phyloP scores from a whole-genome alignment of 1,140 invertebrate genomes.

The Tetramorium parvispinum region DNA sequence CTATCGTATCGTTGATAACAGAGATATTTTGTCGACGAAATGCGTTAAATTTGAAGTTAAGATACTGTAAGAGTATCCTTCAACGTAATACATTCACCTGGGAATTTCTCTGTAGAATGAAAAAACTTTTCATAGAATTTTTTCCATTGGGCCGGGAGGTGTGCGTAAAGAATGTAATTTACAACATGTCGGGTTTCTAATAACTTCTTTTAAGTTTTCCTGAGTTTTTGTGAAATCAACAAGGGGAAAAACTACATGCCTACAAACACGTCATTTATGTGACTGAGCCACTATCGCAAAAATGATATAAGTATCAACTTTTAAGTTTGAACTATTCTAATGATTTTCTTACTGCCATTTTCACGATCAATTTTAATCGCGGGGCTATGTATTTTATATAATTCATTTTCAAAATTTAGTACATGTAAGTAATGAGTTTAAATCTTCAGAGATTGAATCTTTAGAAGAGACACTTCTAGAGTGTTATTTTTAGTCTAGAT shows the following conservation, averaged over 20 bases:
- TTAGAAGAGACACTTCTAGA: background rate
- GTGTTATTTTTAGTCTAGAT: background rate
- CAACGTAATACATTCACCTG: background rate
- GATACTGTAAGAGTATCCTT: background rate
- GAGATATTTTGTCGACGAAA: background rate
- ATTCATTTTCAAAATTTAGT: background rate
- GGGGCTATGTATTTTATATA: background rate
- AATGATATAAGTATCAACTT: background rate
- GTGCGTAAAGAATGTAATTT: conserved; percentile 25
- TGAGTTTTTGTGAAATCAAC: background rate
- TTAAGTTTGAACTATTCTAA: background rate
- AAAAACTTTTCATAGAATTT: conserved; percentile 28
- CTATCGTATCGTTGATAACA: background rate
- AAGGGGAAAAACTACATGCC: background rate
- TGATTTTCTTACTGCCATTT: background rate
- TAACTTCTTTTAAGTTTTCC: conserved; percentile 32
- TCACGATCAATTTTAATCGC: background rate
- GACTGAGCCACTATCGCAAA: background rate
- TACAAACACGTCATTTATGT: background rate
- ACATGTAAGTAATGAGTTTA: background rate
- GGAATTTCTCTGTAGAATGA: conserved; percentile 11
- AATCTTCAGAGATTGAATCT: background rate
- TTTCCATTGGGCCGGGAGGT: background rate
- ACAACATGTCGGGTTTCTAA: background rate
- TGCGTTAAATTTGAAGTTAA: conserved; percentile 41